phyloP scores from a whole-genome alignment of 2,113 vertebrate genomes.

The Amphiprion percula region DNA sequence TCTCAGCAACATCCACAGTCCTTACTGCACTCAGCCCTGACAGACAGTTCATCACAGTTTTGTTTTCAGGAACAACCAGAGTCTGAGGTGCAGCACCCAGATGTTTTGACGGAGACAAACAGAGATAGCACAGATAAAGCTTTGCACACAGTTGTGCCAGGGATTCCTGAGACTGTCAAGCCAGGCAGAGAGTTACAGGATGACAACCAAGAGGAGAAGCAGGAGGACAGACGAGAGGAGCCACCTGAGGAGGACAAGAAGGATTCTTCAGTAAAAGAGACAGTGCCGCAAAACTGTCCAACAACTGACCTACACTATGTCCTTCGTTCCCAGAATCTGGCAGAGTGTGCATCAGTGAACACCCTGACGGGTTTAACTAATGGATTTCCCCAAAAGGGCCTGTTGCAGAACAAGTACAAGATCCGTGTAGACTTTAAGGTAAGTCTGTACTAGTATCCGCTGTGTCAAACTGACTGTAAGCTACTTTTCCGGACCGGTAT shows the following conservation, averaged over 20 bases:
- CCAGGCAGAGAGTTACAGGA: slow-evolving; percentile 53
- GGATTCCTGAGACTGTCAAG: slow-evolving; percentile 22
- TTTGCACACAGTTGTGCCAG: not conserved
- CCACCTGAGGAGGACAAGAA: slow-evolving; percentile 52
- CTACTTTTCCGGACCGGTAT: not conserved
- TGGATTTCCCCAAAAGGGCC: slow-evolving; percentile 87
- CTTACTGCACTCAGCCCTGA: not conserved
- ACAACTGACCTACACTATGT: slow-evolving; percentile 77
- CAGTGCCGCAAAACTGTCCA: slow-evolving; percentile 49
- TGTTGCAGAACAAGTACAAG: slow-evolving; percentile 84
- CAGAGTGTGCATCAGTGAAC: slow-evolving; percentile 81
- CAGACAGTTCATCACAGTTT: slow-evolving; percentile 45
- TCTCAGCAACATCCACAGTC: slow-evolving; percentile 2
- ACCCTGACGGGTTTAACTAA: slow-evolving; percentile 85
- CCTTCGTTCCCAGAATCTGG: slow-evolving; percentile 81
- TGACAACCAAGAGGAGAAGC: slow-evolving; percentile 24
- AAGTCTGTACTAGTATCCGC: not conserved
- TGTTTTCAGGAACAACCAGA: slow-evolving; percentile 38
- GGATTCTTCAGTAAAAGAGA: slow-evolving; percentile 44
- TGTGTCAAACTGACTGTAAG: not conserved
- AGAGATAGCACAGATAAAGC: slow-evolving; percentile 31
- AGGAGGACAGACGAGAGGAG: slow-evolving; percentile 15
- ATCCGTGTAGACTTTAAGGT: slow-evolving; percentile 96
- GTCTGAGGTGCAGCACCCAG: slow-evolving; percentile 31
- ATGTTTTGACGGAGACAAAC: slow-evolving; percentile 16